phyloP scores from a whole-genome alignment of 2,113 vertebrate genomes.

The Crypturellus undulatus region DNA sequence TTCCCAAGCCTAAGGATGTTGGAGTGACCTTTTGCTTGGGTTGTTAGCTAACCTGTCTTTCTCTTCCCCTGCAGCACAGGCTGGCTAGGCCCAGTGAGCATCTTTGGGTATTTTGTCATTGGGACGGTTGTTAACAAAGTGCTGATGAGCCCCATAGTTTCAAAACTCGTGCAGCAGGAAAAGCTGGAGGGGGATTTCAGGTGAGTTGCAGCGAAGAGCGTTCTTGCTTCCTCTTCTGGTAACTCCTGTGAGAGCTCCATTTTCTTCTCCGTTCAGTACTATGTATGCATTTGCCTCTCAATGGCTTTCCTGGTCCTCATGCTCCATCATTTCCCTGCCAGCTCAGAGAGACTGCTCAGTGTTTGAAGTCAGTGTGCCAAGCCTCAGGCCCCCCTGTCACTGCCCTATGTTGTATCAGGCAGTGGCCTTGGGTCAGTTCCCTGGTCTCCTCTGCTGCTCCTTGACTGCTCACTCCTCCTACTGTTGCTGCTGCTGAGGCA shows the following conservation, averaged over 20 bases:
- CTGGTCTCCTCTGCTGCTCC: background rate
- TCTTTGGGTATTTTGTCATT: conserved; percentile 93
- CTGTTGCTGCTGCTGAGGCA: background rate
- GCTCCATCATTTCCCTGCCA: background rate
- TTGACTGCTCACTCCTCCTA: background rate
- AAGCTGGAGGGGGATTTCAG: conserved; percentile 97
- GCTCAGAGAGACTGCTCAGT: background rate
- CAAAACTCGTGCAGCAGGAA: conserved; percentile 92
- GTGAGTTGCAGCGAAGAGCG: conserved; percentile 61
- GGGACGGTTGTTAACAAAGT: conserved; percentile 90
- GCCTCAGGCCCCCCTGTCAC: background rate
- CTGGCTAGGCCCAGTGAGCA: conserved; percentile 92
- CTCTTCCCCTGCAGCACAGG: conserved; percentile 84
- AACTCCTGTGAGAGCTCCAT: background rate
- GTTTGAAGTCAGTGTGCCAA: fast-evolving
- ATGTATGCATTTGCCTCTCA: fast-evolving
- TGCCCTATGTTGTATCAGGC: background rate
- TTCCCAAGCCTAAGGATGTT: background rate
- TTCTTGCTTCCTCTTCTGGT: background rate
- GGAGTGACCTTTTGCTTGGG: background rate
- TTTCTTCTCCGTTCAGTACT: background rate
- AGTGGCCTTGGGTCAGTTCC: background rate
- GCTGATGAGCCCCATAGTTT: conserved; percentile 93
- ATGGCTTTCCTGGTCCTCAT: background rate
- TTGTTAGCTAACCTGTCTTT: conserved; percentile 3